Evolutionary conservation across 2,888 invertebrate genomes (phyloP).

Genomic region (Cerastis leucographa): DNA sequence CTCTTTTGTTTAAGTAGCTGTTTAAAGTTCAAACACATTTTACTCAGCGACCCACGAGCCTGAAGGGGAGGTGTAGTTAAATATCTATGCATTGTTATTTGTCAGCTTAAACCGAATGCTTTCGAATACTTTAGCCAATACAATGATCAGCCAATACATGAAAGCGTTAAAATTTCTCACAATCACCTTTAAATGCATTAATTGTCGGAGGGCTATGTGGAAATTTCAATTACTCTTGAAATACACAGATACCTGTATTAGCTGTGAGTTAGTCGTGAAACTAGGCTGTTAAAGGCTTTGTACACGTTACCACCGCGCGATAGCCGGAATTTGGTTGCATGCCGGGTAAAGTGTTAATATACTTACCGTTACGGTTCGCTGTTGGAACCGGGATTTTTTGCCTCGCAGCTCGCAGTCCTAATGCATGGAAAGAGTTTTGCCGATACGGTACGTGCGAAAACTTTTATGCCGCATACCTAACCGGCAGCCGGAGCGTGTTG

Average conservation of each 20-base stretch:
- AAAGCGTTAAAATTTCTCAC: constrained; percentile 18
- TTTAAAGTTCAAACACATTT: constrained; percentile 8
- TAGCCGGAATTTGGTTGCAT: not conserved
- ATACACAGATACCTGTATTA: not conserved
- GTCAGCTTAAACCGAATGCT: not conserved
- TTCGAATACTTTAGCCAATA: constrained; percentile 20
- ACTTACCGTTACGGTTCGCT: not conserved
- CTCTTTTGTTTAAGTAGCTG: not conserved
- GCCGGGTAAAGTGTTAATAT: not conserved
- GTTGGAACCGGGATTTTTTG: not conserved
- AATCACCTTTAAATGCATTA: not conserved
- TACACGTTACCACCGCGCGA: not conserved
- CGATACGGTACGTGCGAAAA: not conserved
- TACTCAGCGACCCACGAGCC: not conserved
- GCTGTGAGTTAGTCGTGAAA: not conserved
- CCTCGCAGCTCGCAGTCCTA: not conserved
- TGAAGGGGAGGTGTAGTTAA: not conserved
- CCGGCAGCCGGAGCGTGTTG: not conserved
- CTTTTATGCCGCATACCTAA: not conserved
- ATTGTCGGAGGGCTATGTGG: not conserved
- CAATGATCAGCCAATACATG: not conserved
- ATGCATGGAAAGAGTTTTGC: not conserved
- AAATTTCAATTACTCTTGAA: not conserved
- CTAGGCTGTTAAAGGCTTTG: not conserved
- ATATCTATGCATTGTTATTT: not conserved